phyloP scores from a whole-genome alignment of 2,888 invertebrate species.

The Dasypogon diadema region DNA sequence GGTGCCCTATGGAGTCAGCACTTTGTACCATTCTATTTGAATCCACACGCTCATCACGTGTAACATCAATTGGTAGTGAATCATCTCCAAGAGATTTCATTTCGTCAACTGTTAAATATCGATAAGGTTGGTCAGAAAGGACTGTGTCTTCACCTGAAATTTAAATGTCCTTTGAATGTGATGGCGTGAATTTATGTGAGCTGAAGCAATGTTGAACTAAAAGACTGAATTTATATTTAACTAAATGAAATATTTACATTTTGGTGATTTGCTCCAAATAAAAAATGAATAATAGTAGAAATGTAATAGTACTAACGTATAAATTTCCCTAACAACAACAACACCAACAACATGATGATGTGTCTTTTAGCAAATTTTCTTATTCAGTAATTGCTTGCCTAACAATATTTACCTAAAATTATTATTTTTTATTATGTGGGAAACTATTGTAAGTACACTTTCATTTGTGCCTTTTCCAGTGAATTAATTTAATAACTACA shows the following conservation, averaged over 20 bases:
- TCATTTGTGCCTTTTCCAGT: too few relatives aligned
- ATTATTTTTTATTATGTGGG: too few relatives aligned
- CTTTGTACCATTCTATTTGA: constrained; percentile 73
- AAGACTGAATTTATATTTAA: background rate
- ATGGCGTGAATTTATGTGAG: constrained; percentile 26
- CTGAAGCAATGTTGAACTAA: constrained; percentile 1
- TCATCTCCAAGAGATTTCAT: constrained; percentile 96
- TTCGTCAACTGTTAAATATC: constrained; percentile 93
- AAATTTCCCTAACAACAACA: too few relatives aligned
- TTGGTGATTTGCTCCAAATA: constrained; percentile 11
- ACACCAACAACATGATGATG: too few relatives aligned
- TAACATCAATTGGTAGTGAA: constrained; percentile 92
- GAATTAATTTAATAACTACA: too few relatives aligned
- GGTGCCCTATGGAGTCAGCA: constrained; percentile 68
- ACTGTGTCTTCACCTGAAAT: constrained; percentile 88
- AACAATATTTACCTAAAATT: too few relatives aligned
- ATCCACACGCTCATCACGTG: constrained; percentile 88
- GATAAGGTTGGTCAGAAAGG: constrained; percentile 89
- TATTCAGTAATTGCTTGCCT: too few relatives aligned
- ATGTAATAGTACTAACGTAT: too few relatives aligned
- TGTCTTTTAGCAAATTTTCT: too few relatives aligned
- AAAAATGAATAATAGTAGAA: background rate
- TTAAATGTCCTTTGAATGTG: constrained; percentile 43
- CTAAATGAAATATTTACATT: background rate
- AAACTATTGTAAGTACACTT: too few relatives aligned